phyloP scores from a whole-genome alignment of 2,113 vertebrate genomes.

The Mesitornis unicolor region DNA sequence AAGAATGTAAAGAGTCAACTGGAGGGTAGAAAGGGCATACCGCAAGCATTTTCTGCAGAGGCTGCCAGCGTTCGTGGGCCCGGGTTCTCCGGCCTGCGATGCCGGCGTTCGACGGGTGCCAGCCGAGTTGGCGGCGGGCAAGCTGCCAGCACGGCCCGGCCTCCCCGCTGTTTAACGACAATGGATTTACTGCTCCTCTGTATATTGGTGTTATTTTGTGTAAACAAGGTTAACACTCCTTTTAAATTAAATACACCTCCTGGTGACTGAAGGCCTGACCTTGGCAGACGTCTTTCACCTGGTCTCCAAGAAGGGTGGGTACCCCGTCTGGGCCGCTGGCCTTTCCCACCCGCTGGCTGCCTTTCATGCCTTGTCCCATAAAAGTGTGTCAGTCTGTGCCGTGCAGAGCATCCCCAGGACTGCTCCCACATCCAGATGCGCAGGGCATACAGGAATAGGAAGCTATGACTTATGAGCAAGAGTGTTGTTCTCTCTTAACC shows the following conservation, averaged over 20 bases:
- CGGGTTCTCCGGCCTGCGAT: neutral
- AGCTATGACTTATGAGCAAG: neutral
- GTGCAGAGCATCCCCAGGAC: rapidly evolving
- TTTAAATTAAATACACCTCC: conserved; percentile 92
- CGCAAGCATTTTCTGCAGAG: conserved; percentile 62
- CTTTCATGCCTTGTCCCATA: neutral
- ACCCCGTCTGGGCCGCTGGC: neutral
- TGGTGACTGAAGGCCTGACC: conserved; percentile 86
- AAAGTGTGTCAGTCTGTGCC: neutral
- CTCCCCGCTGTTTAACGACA: conserved; percentile 93
- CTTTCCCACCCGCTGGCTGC: neutral
- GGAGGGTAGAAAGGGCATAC: conserved; percentile 72
- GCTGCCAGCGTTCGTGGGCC: conserved; percentile 53
- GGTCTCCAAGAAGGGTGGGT: conserved; percentile 7
- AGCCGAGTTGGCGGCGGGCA: conserved; percentile 76
- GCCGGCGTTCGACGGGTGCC: conserved; percentile 65
- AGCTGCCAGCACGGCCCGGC: conserved; percentile 81
- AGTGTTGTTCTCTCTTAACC: neutral
- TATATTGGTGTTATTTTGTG: conserved; percentile 90
- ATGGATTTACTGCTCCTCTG: conserved; percentile 89
- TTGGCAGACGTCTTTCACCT: conserved; percentile 76
- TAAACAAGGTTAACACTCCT: conserved; percentile 96
- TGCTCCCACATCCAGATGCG: neutral
- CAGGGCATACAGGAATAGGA: neutral
- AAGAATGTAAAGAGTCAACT: conserved; percentile 80